phyloP scores from a whole-genome alignment of 2,113 vertebrate species.

The Microcebus lehilahytsara region DNA sequence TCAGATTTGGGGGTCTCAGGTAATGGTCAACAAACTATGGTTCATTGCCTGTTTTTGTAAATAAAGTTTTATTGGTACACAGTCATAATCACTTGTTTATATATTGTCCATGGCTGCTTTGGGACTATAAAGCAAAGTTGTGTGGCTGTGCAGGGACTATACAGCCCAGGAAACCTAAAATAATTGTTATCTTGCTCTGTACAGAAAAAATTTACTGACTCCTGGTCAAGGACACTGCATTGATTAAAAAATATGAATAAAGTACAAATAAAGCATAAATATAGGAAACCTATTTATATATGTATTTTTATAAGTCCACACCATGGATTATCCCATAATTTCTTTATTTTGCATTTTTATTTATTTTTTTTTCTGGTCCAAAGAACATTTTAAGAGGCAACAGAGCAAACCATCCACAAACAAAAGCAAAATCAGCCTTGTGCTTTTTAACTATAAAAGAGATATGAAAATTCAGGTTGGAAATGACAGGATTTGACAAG shows the following conservation, averaged over 20 bases:
- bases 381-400: background rate
- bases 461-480: slow-evolving; percentile 35
- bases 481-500: slow-evolving; percentile 35
- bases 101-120: background rate
- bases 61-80: background rate
- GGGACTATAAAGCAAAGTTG: background rate
- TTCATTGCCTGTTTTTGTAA: background rate
- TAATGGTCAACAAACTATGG: background rate
- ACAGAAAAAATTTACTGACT: background rate
- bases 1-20: background rate
- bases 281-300: background rate
- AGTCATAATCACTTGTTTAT: background rate
- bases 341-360: background rate
- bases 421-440: background rate
- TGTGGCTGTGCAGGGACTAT: background rate
- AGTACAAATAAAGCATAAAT: background rate
- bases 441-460: slow-evolving; percentile 40
- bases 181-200: background rate
- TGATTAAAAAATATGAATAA: background rate
- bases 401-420: background rate
- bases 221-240: background rate
- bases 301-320: background rate
- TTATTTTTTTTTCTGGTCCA: background rate
- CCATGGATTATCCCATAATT: background rate
- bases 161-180: background rate